Evolutionary conservation across 2,113 vertebrate species (phyloP), one percentile per base, ranked within the genome.

Genomic region (Corythaeola cristata): DNA sequence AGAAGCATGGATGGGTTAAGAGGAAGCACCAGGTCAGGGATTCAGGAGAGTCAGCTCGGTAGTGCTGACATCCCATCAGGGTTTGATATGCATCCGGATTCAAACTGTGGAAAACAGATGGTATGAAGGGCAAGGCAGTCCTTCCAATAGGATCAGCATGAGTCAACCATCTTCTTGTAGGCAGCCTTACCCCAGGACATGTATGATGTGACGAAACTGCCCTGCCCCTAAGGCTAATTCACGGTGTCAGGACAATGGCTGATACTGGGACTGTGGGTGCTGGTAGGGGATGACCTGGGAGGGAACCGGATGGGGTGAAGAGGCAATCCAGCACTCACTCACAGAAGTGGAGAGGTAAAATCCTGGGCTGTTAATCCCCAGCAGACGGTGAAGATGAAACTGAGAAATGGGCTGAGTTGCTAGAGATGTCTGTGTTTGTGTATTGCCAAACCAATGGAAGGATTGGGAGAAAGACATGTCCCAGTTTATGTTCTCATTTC

Each of bases 231-330:
- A 45, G 37, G 83, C 45, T 39, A 8, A 75, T 26, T 59, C 28
- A 23, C 17, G 18, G 16, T 21, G 23, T 50, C 8, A 2, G 23
- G 35, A 19, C 24, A 60, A 58, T 1, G 2, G 26, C 21, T 12
- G 49, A 12, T 17, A 45, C 2, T 0, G 3, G 67, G 49, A 53
- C 21, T 60, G 27, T 32, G 64, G 0, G 3, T n/a, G 47, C 11
- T 75, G 4, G 1, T 27, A n/a, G 23, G 15, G 15, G 8, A 72
- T 64, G 28, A 41, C 14, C 32, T 41, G 16, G 26, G 39, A 73
- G 52, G 66, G 19, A 44, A 32, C 7, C 10, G 49, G 30, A 17
- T 7, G 12, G 37, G 28, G 8, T 27, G n/a, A 77, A 84, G 50
- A 67, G 37, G 10, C 19, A 59, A 33, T 16, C 15, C 60, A 64